These are phyloP conservation scores for Sturnira hondurensis DNA, from an alignment of 2,113 vertebrate species.

Conservation along the genomic window DNA sequence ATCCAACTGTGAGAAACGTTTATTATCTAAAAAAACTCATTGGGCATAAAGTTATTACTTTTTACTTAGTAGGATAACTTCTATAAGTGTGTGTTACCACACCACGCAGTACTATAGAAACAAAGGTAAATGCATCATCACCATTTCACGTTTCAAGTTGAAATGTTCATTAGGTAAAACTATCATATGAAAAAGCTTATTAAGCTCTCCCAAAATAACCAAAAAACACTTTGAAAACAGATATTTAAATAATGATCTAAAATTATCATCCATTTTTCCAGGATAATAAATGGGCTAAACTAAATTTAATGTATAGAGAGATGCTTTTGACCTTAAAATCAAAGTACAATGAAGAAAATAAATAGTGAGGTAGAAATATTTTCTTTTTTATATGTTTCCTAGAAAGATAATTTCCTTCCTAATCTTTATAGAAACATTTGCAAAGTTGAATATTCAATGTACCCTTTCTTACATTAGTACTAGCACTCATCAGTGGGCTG, in stretches of 20 bases:
- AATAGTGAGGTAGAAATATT: constrained; percentile 8
- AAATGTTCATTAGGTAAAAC: not conserved
- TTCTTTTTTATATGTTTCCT: constrained; percentile 8
- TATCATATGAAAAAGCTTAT: not conserved
- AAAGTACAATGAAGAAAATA: not conserved
- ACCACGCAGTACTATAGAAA: not conserved
- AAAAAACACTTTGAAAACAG: constrained; percentile 14
- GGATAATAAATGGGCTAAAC: not conserved
- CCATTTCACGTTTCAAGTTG: constrained; percentile 20
- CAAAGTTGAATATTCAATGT: not conserved
- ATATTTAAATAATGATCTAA: not conserved
- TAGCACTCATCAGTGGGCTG: not conserved
- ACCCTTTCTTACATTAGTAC: not conserved
- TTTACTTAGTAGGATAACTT: not conserved
- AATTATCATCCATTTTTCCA: constrained; percentile 10
- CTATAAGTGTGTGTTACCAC: not conserved
- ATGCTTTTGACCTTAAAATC: not conserved
- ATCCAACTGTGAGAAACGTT: constrained; percentile 23
- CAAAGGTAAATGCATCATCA: not conserved
- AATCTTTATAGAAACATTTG: not conserved
- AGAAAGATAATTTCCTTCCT: not conserved
- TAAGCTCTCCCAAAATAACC: not conserved
- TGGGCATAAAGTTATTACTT: not conserved
- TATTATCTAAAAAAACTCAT: not conserved
- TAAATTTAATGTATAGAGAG: not conserved